Evolutionary conservation across 1,140 invertebrate genomes (phyloP), one percentile per base, ranked within the genome.

Genomic region (Orussus abietinus): DNA sequence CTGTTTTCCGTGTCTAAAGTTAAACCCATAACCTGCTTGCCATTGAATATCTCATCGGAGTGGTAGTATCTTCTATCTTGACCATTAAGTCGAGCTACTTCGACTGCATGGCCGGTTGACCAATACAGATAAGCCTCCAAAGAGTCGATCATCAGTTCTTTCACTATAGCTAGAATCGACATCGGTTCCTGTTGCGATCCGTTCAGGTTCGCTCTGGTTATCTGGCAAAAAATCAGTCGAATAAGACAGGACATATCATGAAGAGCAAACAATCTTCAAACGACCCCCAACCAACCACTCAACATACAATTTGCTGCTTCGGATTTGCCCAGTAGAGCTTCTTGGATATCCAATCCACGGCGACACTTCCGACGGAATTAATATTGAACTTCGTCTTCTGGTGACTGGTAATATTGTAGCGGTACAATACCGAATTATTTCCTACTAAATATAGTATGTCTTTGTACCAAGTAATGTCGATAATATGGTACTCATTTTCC

Each of bases 261-360:
- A n/a, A n/a, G n/a, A n/a, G n/a, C n/a, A n/a, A n/a, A n/a, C n/a
- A n/a, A n/a, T n/a, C n/a, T n/a, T 32, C 10, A 29, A 49, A n/a
- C n/a, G n/a, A n/a, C n/a, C n/a, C n/a, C 19, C 25, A 22, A 46
- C 21, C 17, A 4, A 28, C 26, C 10, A 12, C n/a, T 32, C 42
- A 21, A 66, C 72, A 79, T 73, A 86, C 84, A 65, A 85, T 72
- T 67, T 90, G 86, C 59, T 87, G 82, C 63, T 86, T 86, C 7
- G 84, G 83, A 70, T 87, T 89, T 0, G 89, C 87, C 90, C 90
- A 96, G 59, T 95, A 96, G 1, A 96, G 62, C 60, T 89, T 87
- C 17, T 82, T 82, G 0, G 88, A 88, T 18, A 94, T 80, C 88
- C 89, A 93, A 57, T 96, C 92, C 2, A 93, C 82, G 0, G 88